Conservation (phyloP, 1,140 invertebrate genomes). For the Apis mellifera region Amel_HAv3.1 CM009943.2:4891001-4891500, state of each 20-base stretch:
- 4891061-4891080: not conserved
- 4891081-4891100: not conserved
- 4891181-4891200: conserved; percentile 26
- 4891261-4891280: conserved; percentile 56
- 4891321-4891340: conserved; percentile 72
- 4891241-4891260: conserved; percentile 38
- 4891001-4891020: not conserved
- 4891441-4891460: conserved; percentile 46
- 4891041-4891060: not conserved
- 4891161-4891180: conserved; percentile 35
- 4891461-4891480: conserved; percentile 47
- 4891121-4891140: conserved; percentile 11
- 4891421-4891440: conserved; percentile 50
- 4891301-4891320: conserved; percentile 72
- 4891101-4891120: conserved; percentile 18
- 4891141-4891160: conserved; percentile 32
- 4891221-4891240: conserved; percentile 30
- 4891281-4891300: conserved; percentile 74
- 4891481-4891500: conserved; percentile 57
- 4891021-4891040: not conserved
- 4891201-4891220: conserved; percentile 28
- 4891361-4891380: conserved; percentile 66
- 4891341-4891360: conserved; percentile 24
- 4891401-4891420: conserved; percentile 54
- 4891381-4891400: conserved; percentile 65